Conservation (phyloP, 2,797 vertebrate species). For the Macropodus opercularis region DNA sequence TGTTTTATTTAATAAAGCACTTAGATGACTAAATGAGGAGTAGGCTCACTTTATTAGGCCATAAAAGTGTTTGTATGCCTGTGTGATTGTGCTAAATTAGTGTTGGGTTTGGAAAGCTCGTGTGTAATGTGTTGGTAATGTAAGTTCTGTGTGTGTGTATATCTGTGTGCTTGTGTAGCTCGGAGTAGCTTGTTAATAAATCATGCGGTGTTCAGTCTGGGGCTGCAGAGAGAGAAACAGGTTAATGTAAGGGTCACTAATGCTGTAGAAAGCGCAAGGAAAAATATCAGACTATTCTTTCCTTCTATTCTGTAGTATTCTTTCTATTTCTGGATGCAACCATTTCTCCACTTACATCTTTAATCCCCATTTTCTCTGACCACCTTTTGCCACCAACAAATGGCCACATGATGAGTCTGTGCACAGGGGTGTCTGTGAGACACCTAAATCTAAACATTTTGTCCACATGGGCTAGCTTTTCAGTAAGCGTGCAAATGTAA, state of each 20-base stretch:
- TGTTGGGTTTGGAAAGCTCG: constrained; percentile 54
- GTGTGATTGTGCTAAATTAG: constrained; percentile 45
- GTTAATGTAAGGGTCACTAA: constrained; percentile 72
- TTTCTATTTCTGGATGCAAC: constrained; percentile 30
- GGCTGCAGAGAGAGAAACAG: constrained; percentile 51
- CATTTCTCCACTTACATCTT: constrained; percentile 39
- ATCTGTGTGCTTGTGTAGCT: constrained; percentile 37
- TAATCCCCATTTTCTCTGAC: constrained; percentile 30
- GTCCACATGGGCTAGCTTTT: constrained; percentile 26
- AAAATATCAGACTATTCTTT: constrained; percentile 39
- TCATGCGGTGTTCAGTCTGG: constrained; percentile 52
- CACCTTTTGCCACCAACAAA: constrained; percentile 28
- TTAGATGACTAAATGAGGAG: constrained; percentile 63
- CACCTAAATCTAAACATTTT: constrained; percentile 19
- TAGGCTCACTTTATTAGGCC: constrained; percentile 40
- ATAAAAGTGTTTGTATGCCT: constrained; percentile 40
- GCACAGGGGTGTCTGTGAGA: constrained; percentile 1
- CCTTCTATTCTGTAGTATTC: constrained; percentile 38
- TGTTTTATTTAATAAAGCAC: constrained; percentile 67
- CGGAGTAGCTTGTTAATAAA: constrained; percentile 68
- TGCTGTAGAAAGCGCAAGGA: constrained; percentile 42
- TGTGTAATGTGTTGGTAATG: constrained; percentile 30
- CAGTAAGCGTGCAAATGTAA: constrained; percentile 19
- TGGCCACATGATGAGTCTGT: constrained; percentile 19
- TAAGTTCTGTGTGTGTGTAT: constrained; percentile 26